Percentiles rank a stretch among this genome's conserved stretches.
phyloP scores from a whole-genome alignment of 2,113 vertebrate species.

The Sebastes fasciatus region DNA sequence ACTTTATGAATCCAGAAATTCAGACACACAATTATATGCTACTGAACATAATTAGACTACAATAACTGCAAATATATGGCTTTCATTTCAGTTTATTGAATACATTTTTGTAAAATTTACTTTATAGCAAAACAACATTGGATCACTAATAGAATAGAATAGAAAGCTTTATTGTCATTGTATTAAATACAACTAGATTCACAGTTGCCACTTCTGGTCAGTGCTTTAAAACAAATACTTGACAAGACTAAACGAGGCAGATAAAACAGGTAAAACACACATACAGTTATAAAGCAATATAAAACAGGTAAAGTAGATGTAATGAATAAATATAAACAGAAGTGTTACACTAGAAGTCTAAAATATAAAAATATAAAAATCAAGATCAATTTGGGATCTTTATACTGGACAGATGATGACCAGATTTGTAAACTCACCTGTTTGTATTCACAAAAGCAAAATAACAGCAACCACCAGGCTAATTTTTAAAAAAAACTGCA shows the following conservation, averaged over 20 bases:
- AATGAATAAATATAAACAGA: too few relatives aligned
- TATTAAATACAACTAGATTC: too few relatives aligned
- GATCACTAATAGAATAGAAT: neutral
- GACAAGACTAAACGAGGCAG: too few relatives aligned
- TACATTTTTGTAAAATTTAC: too few relatives aligned
- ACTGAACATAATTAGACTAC: neutral
- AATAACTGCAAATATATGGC: neutral
- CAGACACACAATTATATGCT: neutral
- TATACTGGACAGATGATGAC: neutral
- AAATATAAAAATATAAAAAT: too few relatives aligned
- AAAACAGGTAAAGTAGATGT: too few relatives aligned
- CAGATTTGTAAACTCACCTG: slow-evolving; percentile 62
- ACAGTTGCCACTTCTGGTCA: too few relatives aligned
- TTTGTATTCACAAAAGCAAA: slow-evolving; percentile 25
- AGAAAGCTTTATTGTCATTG: too few relatives aligned
- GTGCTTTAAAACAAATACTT: too few relatives aligned
- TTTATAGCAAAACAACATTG: neutral
- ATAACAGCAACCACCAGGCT: neutral
- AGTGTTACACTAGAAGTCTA: too few relatives aligned
- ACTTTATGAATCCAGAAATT: slow-evolving; percentile 28
- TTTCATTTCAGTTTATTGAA: neutral
- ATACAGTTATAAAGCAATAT: too few relatives aligned
- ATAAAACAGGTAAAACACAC: too few relatives aligned
- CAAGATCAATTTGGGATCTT: neutral
- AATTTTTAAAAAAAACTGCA: slow-evolving; percentile 21